phyloP scores from a whole-genome alignment of 2,888 invertebrate species.

The Brenthis ino region DNA sequence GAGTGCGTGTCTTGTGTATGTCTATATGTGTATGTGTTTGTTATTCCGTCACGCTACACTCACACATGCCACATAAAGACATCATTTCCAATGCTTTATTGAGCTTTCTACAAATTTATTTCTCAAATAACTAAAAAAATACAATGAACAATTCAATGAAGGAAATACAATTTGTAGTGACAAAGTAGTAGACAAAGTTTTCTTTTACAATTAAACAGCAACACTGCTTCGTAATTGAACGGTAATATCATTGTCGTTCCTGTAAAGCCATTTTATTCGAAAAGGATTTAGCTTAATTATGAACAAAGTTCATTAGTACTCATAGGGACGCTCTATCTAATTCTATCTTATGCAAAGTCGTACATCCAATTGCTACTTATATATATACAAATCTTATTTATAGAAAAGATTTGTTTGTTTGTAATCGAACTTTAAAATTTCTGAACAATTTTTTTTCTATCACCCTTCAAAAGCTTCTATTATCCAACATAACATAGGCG shows the following conservation, averaged over 20 bases:
- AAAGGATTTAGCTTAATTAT: constrained; percentile 45
- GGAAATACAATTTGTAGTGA: neutral
- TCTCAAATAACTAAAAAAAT: neutral
- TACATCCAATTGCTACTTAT: constrained; percentile 17
- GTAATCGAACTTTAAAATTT: neutral
- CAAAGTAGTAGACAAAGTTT: constrained; percentile 11
- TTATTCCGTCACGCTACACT: too few relatives aligned
- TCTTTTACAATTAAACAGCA: constrained; percentile 28
- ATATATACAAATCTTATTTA: neutral
- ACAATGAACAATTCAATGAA: neutral
- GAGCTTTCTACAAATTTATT: too few relatives aligned
- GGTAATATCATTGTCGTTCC: constrained; percentile 36
- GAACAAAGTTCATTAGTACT: constrained; percentile 47
- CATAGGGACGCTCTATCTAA: constrained; percentile 45
- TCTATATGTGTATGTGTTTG: too few relatives aligned
- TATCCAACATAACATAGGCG: too few relatives aligned
- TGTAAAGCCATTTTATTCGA: constrained; percentile 40
- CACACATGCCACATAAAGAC: too few relatives aligned
- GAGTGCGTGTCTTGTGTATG: too few relatives aligned
- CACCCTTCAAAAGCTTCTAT: too few relatives aligned
- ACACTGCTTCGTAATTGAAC: constrained; percentile 32
- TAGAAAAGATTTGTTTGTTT: neutral
- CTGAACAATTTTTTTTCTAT: too few relatives aligned
- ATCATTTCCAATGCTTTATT: too few relatives aligned
- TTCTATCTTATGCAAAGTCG: constrained; percentile 42